phyloP scores from a whole-genome alignment of 2,797 vertebrate genomes.

The Pseudochromis fuscus region DNA sequence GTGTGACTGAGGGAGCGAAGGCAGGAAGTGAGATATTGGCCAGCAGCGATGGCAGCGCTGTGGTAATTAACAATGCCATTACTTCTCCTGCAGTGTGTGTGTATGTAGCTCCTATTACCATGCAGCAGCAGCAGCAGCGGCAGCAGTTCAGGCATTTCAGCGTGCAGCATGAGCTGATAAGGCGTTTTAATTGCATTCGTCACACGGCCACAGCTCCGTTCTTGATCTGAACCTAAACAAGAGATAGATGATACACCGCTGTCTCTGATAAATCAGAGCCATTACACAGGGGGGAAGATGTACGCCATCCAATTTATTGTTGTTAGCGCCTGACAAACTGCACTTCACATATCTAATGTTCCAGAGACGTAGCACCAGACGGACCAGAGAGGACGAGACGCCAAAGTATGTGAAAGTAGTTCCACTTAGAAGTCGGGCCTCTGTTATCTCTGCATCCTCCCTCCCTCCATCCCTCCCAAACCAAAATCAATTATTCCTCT shows the following conservation, averaged over 20 bases:
- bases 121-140: constrained; percentile 23
- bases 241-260: constrained; percentile 40
- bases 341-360: constrained; percentile 50
- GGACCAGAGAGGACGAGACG: constrained; percentile 29
- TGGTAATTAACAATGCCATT: constrained; percentile 76
- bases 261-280: constrained; percentile 44
- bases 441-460: constrained; percentile 19
- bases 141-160: constrained; percentile 31
- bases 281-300: constrained; percentile 46
- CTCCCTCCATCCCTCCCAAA: constrained; percentile 2
- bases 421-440: constrained; percentile 26
- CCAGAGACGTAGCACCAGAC: constrained; percentile 44
- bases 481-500: constrained; percentile 50
- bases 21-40: constrained; percentile 66
- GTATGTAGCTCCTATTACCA: constrained; percentile 26
- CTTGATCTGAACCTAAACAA: constrained; percentile 54
- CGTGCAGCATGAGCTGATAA: constrained; percentile 25
- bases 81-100: constrained; percentile 45
- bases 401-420: constrained; percentile 32
- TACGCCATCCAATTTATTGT: constrained; percentile 42
- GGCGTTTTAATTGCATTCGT: constrained; percentile 51
- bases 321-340: constrained; percentile 57
- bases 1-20: constrained; percentile 65
- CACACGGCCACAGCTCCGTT: constrained; percentile 33
- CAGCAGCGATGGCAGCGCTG: constrained; percentile 57